Evolutionary conservation across 1,140 invertebrate species (phyloP), one percentile per base, ranked within the genome.

Genomic region (Ips nitidus): DNA sequence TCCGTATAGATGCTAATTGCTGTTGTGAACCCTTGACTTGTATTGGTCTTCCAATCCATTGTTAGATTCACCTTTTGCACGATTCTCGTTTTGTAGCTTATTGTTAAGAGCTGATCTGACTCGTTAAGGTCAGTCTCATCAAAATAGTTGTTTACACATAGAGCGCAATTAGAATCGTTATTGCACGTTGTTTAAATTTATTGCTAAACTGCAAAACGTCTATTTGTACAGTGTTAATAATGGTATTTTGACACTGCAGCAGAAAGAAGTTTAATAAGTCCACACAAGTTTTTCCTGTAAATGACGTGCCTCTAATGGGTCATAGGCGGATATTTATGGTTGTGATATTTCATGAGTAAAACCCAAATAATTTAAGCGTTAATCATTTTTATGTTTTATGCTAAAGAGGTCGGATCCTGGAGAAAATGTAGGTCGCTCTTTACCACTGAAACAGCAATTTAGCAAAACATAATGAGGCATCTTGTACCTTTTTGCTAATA

Each of bases 381-480:
- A 70, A 70, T 70, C 68, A 70, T 70, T 70, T 70, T 70, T 70
- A 70, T 70, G 68, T 63, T 70, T 70, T 70, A 70, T 70, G 68
- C 61, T 70, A 70, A 70, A 70, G 57, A 62, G 68, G 60, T 56
- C 52, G 43, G 57, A 55, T 52, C 42, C 43, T 36, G 4, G 52
- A 41, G 57, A 47, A 61, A 22, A 22, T 22, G 45, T 50, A 50
- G 7, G 45, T 22, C 45, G 22, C 22, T 22, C 22, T 22, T 22
- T 22, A 22, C 22, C 22, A 22, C 22, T 22, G 22, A 22, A 22
- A 22, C 22, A 22, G 22, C 22, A 22, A 22, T 22, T 22, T 22
- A 22, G 22, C 22, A 22, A 22, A 22, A 22, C 22, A 22, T 22
- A 22, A 22, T 22, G 22, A 22, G 22, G 22, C 0, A 22, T 22